Base-by-base conservation (phyloP, 1,140 invertebrate species). In the Eumeta japonica region DNA sequence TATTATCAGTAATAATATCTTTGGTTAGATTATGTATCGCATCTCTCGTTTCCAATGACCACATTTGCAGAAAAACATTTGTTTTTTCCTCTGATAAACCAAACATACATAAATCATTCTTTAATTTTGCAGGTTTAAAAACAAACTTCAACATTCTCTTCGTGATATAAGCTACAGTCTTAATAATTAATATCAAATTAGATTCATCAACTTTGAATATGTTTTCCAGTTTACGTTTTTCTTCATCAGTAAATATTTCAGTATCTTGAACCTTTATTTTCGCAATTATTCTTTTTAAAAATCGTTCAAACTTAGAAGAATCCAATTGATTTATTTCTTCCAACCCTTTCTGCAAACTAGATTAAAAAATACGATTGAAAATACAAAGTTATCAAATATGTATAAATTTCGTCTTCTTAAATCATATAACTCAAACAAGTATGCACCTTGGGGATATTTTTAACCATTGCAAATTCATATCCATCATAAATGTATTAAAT, bases 121-220 rank as follows among this genome's bases (percentile, higher is more conserved):
- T 68, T 17, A 73, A 54, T 44, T 68, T 44, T 27, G 35, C 30
- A 18, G 68, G 66, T 61, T 68, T 65, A 49, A 71, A 68, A 29
- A 73, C 61, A 45, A 48, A 70, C 28, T 68, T 73, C n/a, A 62
- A 43, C 28, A 62, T 50, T 45, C 52, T 59, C 47, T 67, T 73
- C 31, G 63, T 58, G 35, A 73, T 37, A 39, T 68, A 73, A 5
- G 61, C 37, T 20, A 65, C 41, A 14, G 62, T 59, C 56, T 68
- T 73, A 10, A 71, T 63, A 9, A 55, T 42, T 29, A 73, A 37
- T 3, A 58, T 28, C 32, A 73, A 52, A 33, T 50, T 47, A 17
- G 63, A 55, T 44, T 61, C 51, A 38, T 49, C 48, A 24, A 71
- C 38, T 39, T 62, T 55, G 46, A 73, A 71, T 52, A 73, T 67